Percentiles rank a stretch among this genome's conserved stretches.
Conservation (phyloP, 2,888 invertebrate species). For the Lagria hirta region DNA sequence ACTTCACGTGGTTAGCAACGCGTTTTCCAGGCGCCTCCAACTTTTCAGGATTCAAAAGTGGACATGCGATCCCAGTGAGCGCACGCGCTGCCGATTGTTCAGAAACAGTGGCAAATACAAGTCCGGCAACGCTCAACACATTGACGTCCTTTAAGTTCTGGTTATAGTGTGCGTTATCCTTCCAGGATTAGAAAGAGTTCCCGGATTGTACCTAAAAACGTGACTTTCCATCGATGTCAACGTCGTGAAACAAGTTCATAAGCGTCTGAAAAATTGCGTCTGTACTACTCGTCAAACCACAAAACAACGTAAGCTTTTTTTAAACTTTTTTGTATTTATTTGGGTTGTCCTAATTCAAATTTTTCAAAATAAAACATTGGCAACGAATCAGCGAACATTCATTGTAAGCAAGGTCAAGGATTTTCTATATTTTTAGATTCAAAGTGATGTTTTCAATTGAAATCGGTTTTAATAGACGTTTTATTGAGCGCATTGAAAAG, state of each 20-base stretch:
- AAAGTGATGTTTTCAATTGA: slow-evolving; percentile 6
- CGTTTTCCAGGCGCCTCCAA: slow-evolving; percentile 8
- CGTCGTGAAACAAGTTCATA: slow-evolving; percentile 8
- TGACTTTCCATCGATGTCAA: slow-evolving; percentile 9
- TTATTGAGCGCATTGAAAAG: too few species aligned
- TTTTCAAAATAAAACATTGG: too few species aligned
- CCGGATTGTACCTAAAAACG: too few species aligned
- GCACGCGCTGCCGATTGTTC: slow-evolving; percentile 5
- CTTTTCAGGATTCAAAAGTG: not conserved
- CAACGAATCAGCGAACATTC: not conserved
- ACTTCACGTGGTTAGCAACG: not conserved
- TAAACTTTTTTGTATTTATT: slow-evolving; percentile 1
- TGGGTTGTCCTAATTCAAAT: too few species aligned
- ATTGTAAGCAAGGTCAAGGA: slow-evolving; percentile 3
- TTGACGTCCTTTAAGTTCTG: slow-evolving; percentile 17
- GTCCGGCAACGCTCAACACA: slow-evolving; percentile 17
- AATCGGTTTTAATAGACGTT: too few species aligned
- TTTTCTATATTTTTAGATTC: not conserved
- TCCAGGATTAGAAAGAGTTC: not conserved
- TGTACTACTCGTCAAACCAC: slow-evolving; percentile 7
- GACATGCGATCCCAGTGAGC: slow-evolving; percentile 10
- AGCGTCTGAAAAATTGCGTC: slow-evolving; percentile 10
- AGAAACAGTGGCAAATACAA: slow-evolving; percentile 19
- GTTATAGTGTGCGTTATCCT: slow-evolving; percentile 13
- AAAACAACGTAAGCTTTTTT: slow-evolving; percentile 12